phyloP scores from a whole-genome alignment of 2,888 invertebrate species.

The Axea sp. region DNA sequence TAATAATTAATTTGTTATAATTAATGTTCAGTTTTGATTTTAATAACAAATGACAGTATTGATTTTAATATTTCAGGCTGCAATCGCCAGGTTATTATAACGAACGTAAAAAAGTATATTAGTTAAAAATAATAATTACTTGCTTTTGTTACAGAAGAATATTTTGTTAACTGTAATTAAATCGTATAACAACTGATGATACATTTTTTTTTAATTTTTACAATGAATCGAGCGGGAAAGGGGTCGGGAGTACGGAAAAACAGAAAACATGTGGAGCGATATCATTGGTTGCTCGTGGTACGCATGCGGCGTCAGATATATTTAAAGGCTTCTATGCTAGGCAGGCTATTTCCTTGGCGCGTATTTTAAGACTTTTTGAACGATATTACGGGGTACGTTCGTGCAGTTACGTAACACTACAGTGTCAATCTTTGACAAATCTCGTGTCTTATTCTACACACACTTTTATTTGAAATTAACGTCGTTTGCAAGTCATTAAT shows the following conservation, averaged over 20 bases:
- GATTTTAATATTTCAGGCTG: too few species aligned
- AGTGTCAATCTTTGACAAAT: constrained; percentile 59
- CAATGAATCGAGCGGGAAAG: constrained; percentile 37
- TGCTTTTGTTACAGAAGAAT: too few species aligned
- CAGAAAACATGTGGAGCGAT: constrained; percentile 80
- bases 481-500: too few species aligned
- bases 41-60: too few species aligned
- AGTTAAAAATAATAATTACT: too few species aligned
- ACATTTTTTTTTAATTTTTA: constrained; percentile 18
- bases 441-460: constrained; percentile 15
- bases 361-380: constrained; percentile 78
- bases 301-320: constrained; percentile 72
- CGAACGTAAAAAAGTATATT: too few species aligned
- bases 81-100: too few species aligned
- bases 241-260: constrained; percentile 41
- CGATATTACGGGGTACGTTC: constrained; percentile 68
- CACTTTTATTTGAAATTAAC: constrained; percentile 23
- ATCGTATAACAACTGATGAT: too few species aligned
- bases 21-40: too few species aligned
- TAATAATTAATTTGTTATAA: too few species aligned
- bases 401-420: constrained; percentile 70
- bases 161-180: too few species aligned
- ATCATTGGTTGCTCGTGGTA: constrained; percentile 77
- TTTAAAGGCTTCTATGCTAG: constrained; percentile 76
- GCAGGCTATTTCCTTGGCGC: constrained; percentile 79